Percentiles rank a stretch among this genome's conserved stretches.
Conservation (phyloP, 2,888 invertebrate species). For the Tetrapedia diversipes region DNA sequence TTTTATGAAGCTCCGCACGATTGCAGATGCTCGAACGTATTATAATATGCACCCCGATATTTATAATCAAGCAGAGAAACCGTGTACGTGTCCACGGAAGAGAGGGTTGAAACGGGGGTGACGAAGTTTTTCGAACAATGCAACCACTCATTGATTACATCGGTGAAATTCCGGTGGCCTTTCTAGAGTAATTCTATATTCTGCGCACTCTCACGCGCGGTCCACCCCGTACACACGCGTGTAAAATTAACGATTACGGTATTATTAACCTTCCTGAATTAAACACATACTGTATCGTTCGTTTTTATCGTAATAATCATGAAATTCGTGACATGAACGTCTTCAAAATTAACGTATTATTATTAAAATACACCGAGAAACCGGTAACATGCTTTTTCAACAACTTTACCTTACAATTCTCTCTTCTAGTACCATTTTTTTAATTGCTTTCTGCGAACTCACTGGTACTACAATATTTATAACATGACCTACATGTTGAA, state of each 20-base stretch:
- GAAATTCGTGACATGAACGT: no score
- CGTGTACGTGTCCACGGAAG: background rate
- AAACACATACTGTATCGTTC: background rate
- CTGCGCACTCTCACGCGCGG: conserved; percentile 6
- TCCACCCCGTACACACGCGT: background rate
- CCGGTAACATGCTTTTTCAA: no score
- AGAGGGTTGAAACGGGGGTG: no score
- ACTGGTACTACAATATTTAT: no score
- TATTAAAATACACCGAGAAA: no score
- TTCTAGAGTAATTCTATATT: conserved; percentile 54
- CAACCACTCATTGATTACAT: conserved; percentile 21
- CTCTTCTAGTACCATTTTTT: no score
- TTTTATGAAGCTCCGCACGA: conserved; percentile 5
- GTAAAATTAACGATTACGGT: conserved; percentile 44
- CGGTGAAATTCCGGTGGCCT: conserved; percentile 40
- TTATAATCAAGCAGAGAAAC: background rate
- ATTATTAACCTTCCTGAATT: conserved; percentile 33
- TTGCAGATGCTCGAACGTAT: no score
- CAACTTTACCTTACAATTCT: no score
- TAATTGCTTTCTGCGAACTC: conserved; percentile 2
- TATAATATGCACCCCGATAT: background rate
- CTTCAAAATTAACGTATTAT: no score
- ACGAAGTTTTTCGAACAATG: conserved; percentile 3
- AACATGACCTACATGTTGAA: no score
- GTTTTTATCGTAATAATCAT: no score